phyloP scores from a whole-genome alignment of 2,113 vertebrate genomes.

The Corythornis vintsioides region DNA sequence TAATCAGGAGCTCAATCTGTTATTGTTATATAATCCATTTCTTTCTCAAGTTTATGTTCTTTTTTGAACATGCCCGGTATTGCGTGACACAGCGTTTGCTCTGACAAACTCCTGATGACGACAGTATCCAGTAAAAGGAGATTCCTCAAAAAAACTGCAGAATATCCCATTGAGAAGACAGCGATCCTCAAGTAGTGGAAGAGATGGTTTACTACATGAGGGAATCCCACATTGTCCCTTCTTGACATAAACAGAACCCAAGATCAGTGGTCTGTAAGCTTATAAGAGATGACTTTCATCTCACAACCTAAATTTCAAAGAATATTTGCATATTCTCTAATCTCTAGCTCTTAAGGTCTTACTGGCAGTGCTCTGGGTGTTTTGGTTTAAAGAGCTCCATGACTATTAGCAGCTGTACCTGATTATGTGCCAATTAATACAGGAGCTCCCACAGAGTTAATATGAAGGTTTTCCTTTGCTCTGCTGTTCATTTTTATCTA shows the following conservation, averaged over 20 bases:
- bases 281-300: background rate
- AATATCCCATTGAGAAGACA: background rate
- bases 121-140: background rate
- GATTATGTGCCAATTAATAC: constrained; percentile 73
- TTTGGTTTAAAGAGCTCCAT: constrained; percentile 52
- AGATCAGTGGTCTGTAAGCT: background rate
- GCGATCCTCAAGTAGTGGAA: background rate
- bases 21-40: background rate
- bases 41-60: background rate
- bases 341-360: constrained; percentile 29
- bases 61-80: background rate
- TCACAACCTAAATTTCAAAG: background rate
- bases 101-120: background rate
- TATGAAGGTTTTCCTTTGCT: constrained; percentile 41
- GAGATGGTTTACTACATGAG: background rate
- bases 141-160: background rate
- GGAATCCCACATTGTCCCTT: background rate
- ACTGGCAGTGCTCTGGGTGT: background rate
- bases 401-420: constrained; percentile 69
- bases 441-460: constrained; percentile 62
- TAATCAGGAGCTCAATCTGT: background rate
- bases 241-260: background rate
- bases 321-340: constrained; percentile 39
- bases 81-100: background rate
- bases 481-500: constrained; percentile 66